These are phyloP conservation scores for Drosophila seguyi DNA, from an alignment of 1,140 invertebrate species.

Conservation along the genomic window DNA sequence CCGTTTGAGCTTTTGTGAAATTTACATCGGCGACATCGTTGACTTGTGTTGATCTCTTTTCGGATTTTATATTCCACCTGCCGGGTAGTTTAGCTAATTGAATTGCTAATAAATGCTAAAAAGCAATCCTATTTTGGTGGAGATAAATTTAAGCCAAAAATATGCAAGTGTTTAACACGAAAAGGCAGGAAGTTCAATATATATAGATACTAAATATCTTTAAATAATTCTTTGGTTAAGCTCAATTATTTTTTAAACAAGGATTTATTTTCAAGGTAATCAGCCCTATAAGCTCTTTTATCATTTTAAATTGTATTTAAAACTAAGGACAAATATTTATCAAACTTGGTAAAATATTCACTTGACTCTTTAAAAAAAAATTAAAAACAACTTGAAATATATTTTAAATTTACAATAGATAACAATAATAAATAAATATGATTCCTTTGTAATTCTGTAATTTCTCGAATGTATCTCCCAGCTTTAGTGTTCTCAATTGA, in stretches of 20 bases:
- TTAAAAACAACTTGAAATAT: not conserved
- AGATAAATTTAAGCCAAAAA: not conserved
- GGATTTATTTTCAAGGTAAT: too few relatives aligned
- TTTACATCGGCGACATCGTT: slow-evolving; percentile 39
- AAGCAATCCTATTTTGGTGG: not conserved
- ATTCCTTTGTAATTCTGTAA: not conserved
- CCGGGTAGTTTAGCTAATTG: slow-evolving; percentile 30
- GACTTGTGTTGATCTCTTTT: slow-evolving; percentile 38
- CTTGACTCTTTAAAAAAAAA: not conserved
- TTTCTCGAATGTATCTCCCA: not conserved
- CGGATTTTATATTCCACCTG: slow-evolving; percentile 21
- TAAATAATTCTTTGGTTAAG: not conserved
- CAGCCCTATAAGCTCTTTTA: too few relatives aligned
- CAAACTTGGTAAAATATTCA: not conserved
- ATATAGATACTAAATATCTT: not conserved
- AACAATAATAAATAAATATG: not conserved
- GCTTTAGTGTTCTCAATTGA: slow-evolving; percentile 12
- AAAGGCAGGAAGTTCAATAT: not conserved
- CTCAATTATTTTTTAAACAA: not conserved
- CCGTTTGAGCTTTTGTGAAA: slow-evolving; percentile 35
- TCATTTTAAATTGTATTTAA: not conserved
- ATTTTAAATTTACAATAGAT: not conserved
- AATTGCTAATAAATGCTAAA: slow-evolving; percentile 42
- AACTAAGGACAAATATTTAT: not conserved
- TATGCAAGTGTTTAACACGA: not conserved